Base-by-base conservation (phyloP, 2,113 vertebrate genomes). In the Mesembrinibis cayennensis region DNA sequence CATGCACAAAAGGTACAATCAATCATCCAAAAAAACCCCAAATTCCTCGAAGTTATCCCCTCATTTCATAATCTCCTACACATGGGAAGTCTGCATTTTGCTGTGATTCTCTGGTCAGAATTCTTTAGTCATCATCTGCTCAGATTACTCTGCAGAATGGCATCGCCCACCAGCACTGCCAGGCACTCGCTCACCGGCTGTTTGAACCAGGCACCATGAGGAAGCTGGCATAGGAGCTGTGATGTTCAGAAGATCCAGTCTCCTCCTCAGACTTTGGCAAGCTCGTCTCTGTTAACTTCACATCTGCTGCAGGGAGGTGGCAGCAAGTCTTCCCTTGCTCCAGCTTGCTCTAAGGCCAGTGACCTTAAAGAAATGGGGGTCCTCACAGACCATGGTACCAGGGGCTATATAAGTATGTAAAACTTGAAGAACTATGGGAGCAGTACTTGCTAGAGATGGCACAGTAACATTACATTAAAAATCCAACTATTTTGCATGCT, bases 131-230 rank as follows among this genome's bases (percentile, higher is more conserved):
- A 69, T 16, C 4, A 4, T 10, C 61, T 91, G 21, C 66, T 82
- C 38, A 32, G 61, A 90, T 45, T 30, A 55, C 23, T n/a, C 42
- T 45, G 36, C 59, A 49, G 22, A 53, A 38, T 14, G 27, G 29
- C 55, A 82, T 34, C 10, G 19, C 30, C 44, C 36, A 44, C 36
- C 53, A 66, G 76, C 53, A 81, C 32, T 22, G 69, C 50, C 50
- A 50, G 59, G 59, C 1, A 2, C 71, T 71, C 0, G 0, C 47
- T 59, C 6, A 1, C 20, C 1, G 13, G 32, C 44, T 86, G 44
- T 6, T 56, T n/a, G 79, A 73, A 52, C 12, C 45, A 61, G 45
- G 20, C 59, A 77, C 29, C 0, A 3, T 2, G 9, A 71, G 25
- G 56, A 92, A 72, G 56, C 49, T 58, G 30, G 27, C 0, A 2